Base-by-base conservation (phyloP, 1,140 invertebrate genomes). In the Vanessa atalanta region DNA sequence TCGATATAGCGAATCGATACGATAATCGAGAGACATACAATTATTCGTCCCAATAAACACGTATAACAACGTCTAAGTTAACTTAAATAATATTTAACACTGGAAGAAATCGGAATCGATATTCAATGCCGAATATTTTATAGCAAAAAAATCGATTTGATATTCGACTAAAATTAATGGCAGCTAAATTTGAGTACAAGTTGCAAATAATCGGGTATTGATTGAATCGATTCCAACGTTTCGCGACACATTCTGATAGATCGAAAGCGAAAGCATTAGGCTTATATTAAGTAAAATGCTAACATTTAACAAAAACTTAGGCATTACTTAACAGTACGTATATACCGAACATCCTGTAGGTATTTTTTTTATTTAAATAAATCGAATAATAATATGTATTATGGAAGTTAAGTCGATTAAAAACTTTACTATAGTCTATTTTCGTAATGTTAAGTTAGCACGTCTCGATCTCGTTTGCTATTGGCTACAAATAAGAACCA, bases 241-340 rank as follows among this genome's bases (percentile, higher is more conserved):
- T 73, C 73, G 72, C 73, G 78, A 81, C 63, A 61, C 53, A 70
- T 53, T 63, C 68, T 47, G 65, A 72, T 31, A 47, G 48, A 71
- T 71, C 67, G 75, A 77, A 68, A 77, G 57, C 47, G 71, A 70
- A 69, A 67, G 67, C 72, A 75, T 87, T 85, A 85, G 83, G 88
- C 86, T 91, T 89, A 89, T 77, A 83, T 87, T 86, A 86, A 85
- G 80, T 84, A 83, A 87, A 86, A 88, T 87, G 83, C 88, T 87
- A 88, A 86, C 79, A 89, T 75, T 83, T 87, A 83, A 82, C 86
- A 88, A 81, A 88, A 91, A 88, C 88, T 90, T 91, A 91, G 89
- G 89, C 88, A 88, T 88, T 89, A 90, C 84, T 89, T 91, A 89
- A 89, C 80, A 85, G 81, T 88, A 88, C 70, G 85, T 82, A 85